Evolutionary conservation across 2,113 vertebrate species (phyloP), one percentile per base, ranked within the genome.

Genomic region (Stigmatopora argus): DNA sequence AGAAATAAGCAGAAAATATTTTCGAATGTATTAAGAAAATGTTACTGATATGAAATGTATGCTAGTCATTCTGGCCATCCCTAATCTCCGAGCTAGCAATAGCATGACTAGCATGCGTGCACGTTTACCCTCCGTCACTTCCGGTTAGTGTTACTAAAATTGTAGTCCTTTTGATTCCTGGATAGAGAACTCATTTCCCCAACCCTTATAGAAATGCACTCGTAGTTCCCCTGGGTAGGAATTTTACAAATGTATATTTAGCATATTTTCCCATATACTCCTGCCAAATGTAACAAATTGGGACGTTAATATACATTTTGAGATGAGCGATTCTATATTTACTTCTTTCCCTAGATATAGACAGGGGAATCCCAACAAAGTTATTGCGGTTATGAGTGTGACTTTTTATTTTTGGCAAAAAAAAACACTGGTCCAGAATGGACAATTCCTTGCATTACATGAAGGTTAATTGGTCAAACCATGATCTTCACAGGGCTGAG

Each of bases 401-500:
- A 53, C 21, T n/a, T 52, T n/a, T 31, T 31, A 31, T 21, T 51
- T 0, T n/a, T 51, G 5, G 3, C 55, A 18, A 18, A 58, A 59
- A 19, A 59, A 5, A 12, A 14, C 7, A 41, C 3, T 19, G 10
- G 9, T 58, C n/a, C 15, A 59, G 8, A 18, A 5, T 44, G 34
- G 35, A 47, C 55, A 35, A 51, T 51, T 62, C 31, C 10, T 69
- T 18, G 62, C 51, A 49, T 61, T 59, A 14, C 15, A 48, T 62
- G 14, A 23, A 65, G 60, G 55, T 75, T 85, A 73, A 86, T 63
- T 9, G 44, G 64, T 75, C 65, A 19, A 78, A 78, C 76, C 79
- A 65, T 80, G 66, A 77, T 84, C 77, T 21, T 64, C 56, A 2
- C 83, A 88, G 85, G 86, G 80, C 80, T 26, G 60, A 85, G 52